Base-by-base conservation (phyloP, 2,888 invertebrate species). In the Xestia xanthographa region DNA sequence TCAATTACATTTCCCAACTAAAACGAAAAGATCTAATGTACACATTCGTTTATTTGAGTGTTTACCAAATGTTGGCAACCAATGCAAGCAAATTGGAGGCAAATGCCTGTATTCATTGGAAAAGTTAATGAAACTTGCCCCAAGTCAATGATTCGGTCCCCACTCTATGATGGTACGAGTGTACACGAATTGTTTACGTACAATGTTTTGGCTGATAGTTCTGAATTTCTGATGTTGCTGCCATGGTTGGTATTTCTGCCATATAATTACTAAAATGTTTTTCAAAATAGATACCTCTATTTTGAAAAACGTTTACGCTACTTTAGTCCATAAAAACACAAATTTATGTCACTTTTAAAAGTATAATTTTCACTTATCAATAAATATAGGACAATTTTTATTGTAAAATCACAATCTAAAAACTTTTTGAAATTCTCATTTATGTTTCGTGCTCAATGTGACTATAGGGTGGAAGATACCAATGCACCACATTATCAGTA, bases 111-210 rank as follows among this genome's bases (percentile, higher is more conserved):
- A 95, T 95, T 95, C 94, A 95, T 95, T 92, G 94, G 93, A 93
- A 95, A 95, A 96, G 94, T 95, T 96, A 95, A 96, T 96, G 95
- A 95, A 95, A 94, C 91, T 94, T 92, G 87, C 93, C 95, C 94
- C 87, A 91, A 93, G 92, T 92, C 90, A 91, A 92, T 93, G 91
- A 92, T 92, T 91, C 85, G 86, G 89, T 89, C 92, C 92, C 89
- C 87, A 87, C 88, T 87, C 86, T 85, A 85, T 86, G 87, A 89
- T 77, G 34, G 81, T 84, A 87, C 79, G 87, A 89, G 77, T 41
- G 82, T 84, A 87, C 79, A 78, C 80, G 86, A 88, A 88, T 87
- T 89, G 87, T 87, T 88, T 84, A 88, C 87, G 77, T 86, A 88
- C 87, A 85, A 82, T 85, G 80, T 86, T 86, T 87, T 78, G 50